phyloP scores from a whole-genome alignment of 2,113 vertebrate genomes.

The Nipponia nippon region DNA sequence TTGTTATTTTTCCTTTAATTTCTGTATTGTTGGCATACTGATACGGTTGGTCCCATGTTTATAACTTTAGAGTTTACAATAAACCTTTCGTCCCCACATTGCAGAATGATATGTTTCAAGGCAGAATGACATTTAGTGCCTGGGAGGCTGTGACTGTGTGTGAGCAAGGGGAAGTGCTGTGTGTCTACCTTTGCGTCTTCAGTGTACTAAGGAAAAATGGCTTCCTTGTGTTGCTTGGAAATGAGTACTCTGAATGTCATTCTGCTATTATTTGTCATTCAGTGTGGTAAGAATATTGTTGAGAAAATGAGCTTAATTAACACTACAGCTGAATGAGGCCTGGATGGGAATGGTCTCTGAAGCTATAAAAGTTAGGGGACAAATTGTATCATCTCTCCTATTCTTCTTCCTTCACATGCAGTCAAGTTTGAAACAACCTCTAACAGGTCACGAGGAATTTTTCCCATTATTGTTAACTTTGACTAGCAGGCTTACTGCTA shows the following conservation, averaged over 20 bases:
- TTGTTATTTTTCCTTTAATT: not conserved
- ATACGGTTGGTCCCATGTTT: not conserved
- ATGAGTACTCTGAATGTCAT: not conserved
- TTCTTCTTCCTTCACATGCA: not conserved
- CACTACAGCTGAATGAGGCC: not conserved
- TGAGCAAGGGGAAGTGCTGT: not conserved
- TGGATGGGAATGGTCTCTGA: not conserved
- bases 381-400: not conserved
- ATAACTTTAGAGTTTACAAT: not conserved
- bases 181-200: not conserved
- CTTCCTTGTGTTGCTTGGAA: not conserved
- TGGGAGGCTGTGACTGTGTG: not conserved
- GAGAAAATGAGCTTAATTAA: not conserved
- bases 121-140: not conserved
- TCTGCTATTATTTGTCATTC: not conserved
- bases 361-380: not conserved
- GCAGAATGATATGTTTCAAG: not conserved
- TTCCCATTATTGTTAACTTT: not conserved
- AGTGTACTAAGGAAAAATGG: not conserved
- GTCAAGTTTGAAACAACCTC: not conserved
- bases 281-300: not conserved
- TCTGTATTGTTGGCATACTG: not conserved
- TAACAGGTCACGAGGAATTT: not conserved
- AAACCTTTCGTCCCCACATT: not conserved
- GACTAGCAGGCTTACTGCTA: not conserved